Conservation (phyloP, 2,113 vertebrate genomes). For the Crotalus viridis region DNA sequence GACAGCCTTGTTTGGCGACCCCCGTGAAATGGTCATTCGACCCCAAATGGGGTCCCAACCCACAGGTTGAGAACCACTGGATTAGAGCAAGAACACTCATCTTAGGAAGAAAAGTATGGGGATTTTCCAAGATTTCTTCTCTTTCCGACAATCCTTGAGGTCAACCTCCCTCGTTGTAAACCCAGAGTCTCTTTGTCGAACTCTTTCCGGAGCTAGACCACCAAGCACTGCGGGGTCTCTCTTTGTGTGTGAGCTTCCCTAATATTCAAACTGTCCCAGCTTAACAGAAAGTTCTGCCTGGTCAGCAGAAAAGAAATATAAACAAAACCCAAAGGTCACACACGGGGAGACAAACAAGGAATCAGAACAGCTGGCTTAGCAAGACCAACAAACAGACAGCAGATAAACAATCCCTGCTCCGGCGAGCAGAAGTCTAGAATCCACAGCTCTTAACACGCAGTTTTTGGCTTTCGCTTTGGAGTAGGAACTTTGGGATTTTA, state of each 20-base stretch:
- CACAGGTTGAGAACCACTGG: neutral
- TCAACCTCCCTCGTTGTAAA: neutral
- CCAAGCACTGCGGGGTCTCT: neutral
- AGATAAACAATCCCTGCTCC: neutral
- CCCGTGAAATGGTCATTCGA: no score
- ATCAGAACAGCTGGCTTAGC: neutral
- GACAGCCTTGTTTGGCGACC: no score
- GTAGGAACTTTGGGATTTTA: neutral
- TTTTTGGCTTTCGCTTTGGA: neutral
- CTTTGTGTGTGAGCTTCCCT: neutral
- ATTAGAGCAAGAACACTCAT: constrained; percentile 35
- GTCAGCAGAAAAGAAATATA: neutral
- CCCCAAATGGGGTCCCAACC: no score
- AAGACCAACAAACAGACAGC: neutral
- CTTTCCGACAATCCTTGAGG: constrained; percentile 4
- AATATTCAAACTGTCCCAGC: neutral
- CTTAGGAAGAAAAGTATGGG: neutral
- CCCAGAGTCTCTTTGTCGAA: no score
- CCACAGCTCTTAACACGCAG: neutral
- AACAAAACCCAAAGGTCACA: neutral
- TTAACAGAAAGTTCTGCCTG: neutral
- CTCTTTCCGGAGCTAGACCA: neutral
- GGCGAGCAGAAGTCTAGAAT: neutral
- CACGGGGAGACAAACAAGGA: neutral
- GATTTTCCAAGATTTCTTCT: neutral